phyloP scores from a whole-genome alignment of 2,888 invertebrate genomes.

The Sesia bembeciformis region DNA sequence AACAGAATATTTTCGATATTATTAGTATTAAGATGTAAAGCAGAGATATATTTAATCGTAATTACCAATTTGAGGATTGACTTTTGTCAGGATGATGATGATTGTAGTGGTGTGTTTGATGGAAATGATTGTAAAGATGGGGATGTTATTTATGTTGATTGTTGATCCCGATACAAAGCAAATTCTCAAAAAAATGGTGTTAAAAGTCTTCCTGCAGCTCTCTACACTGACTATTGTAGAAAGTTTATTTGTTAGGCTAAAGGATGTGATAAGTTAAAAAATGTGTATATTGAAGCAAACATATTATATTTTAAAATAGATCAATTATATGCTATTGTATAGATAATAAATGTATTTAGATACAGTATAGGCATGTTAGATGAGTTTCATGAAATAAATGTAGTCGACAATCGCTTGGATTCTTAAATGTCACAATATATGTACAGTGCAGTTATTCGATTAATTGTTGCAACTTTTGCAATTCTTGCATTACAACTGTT shows the following conservation, averaged over 20 bases:
- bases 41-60: constrained; percentile 47
- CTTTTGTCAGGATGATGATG: not conserved
- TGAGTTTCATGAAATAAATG: constrained; percentile 14
- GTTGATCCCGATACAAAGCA: not conserved
- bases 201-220: constrained; percentile 72
- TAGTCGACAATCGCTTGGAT: constrained; percentile 18
- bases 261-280: constrained; percentile 65
- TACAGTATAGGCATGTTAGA: constrained; percentile 27
- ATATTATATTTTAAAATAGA: constrained; percentile 42
- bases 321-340: constrained; percentile 53
- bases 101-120: not conserved
- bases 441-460: no score
- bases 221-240: constrained; percentile 73
- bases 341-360: constrained; percentile 38
- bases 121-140: not conserved
- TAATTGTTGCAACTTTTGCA: no score
- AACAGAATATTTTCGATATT: constrained; percentile 64
- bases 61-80: constrained; percentile 26
- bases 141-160: not conserved
- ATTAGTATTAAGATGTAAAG: constrained; percentile 62
- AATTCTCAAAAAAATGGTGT: constrained; percentile 26
- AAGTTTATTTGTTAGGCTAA: constrained; percentile 66
- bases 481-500: no score
- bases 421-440: not conserved
- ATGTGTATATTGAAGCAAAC: constrained; percentile 44